Base-by-base conservation (phyloP, 2,797 vertebrate species). In the Threskiornis aethiopicus region DNA sequence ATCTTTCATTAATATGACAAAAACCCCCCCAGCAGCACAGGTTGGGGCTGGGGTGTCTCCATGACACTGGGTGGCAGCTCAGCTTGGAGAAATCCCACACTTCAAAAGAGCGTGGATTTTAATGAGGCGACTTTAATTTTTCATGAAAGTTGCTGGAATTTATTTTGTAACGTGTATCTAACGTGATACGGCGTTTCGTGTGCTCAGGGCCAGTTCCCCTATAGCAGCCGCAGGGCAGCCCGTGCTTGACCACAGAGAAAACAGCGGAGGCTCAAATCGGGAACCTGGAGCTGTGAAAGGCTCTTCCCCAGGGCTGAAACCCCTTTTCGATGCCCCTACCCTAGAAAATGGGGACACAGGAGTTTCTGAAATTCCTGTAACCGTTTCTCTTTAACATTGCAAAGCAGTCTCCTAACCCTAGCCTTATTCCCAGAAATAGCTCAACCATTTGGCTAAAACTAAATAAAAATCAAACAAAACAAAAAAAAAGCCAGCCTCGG, bases 151-250 rank as follows among this genome's bases (percentile, higher is more conserved):
- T 89, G 57, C 54, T 62, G 62, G 54, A 28, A 20, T 82, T 39
- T 47, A 1, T 67, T 86, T 77, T 20, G 9, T 44, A 2, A 7
- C 2, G 2, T 9, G n/a, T 49, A 11, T 70, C 65, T 47, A 19
- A 29, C 0, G 0, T 64, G 47, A 3, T 28, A 33, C 0, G 3
- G n/a, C 0, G 0, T 67, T 75, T 24, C 2, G 0, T 2, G 17
- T 4, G 25, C 55, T 31, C 24, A 9, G 57, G 42, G 39, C 44
- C 12, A 6, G 65, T 84, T 95, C 26, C 55, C 16, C 39, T 70
- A 3, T 5, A 33, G 77, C 57, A 79, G 62, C 62, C 8, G 0
- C 41, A 18, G 51, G 37, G 17, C 70, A 84, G 57, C 22, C 44
- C 1, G 0, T 26, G 69, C 24, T 46, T 65, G 66, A 72, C 80